phyloP scores from a whole-genome alignment of 2,113 vertebrate genomes.

The Melanostigma gelatinosum region DNA sequence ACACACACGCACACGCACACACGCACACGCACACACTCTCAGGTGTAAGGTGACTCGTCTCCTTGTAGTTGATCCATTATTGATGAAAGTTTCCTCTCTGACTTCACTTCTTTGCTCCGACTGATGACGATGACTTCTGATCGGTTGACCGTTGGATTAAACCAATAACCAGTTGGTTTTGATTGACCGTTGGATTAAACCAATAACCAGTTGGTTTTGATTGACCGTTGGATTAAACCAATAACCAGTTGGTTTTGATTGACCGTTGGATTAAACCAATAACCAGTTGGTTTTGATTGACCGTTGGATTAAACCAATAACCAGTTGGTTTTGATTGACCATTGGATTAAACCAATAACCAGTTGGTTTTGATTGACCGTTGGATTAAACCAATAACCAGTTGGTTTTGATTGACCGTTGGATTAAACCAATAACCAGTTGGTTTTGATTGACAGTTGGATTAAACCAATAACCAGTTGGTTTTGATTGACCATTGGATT shows the following conservation, averaged over 20 bases:
- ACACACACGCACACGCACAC: background rate
- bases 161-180: background rate
- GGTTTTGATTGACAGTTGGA: slow-evolving; percentile 59
- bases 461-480: background rate
- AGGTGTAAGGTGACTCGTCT: slow-evolving; percentile 23
- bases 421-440: background rate
- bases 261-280: slow-evolving; percentile 59
- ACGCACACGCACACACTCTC: background rate
- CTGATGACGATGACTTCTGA: background rate
- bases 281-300: slow-evolving; percentile 7
- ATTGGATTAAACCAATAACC: background rate
- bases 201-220: background rate
- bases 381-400: background rate
- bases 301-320: slow-evolving; percentile 57
- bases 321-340: slow-evolving; percentile 46
- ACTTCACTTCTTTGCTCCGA: background rate
- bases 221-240: slow-evolving; percentile 58
- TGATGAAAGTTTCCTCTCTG: slow-evolving; percentile 35
- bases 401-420: slow-evolving; percentile 57
- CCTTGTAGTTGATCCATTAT: slow-evolving; percentile 45
- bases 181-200: slow-evolving; percentile 59
- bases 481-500: slow-evolving; percentile 64
- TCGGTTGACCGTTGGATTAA: slow-evolving; percentile 57
- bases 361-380: slow-evolving; percentile 63
- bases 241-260: background rate